These are phyloP conservation scores for Larimichthys polyactis DNA, from an alignment of 2,113 vertebrate species.

Conservation along the genomic window DNA sequence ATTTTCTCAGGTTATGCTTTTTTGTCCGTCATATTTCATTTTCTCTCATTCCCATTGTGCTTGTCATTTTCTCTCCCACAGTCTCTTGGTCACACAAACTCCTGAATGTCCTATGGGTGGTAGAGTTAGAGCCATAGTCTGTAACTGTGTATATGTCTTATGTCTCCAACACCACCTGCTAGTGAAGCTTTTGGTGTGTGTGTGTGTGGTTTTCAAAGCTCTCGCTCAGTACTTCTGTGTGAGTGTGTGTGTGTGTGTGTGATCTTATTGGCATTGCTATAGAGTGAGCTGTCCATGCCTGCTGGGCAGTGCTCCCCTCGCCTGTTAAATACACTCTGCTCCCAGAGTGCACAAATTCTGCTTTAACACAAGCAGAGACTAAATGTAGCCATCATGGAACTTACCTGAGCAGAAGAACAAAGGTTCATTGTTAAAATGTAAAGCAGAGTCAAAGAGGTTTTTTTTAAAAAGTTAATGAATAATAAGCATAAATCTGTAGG, in stretches of 20 bases:
- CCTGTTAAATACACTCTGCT: constrained; percentile 33
- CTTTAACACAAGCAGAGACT: constrained; percentile 5
- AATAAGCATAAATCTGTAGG: not conserved
- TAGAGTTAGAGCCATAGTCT: not conserved
- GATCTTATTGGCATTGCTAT: constrained; percentile 31
- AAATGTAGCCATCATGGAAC: not conserved
- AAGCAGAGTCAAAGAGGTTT: not conserved
- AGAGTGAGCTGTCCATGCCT: constrained; percentile 21
- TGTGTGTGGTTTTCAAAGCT: constrained; percentile 35
- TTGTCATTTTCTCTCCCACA: constrained; percentile 14
- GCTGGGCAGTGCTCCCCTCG: constrained; percentile 26
- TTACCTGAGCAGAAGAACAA: not conserved
- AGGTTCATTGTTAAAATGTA: not conserved
- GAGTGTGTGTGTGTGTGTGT: constrained; percentile 1
- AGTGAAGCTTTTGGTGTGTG: constrained; percentile 15
- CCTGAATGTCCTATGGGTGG: not conserved
- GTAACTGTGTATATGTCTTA: constrained; percentile 11
- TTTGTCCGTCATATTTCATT: constrained; percentile 15
- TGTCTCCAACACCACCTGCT: constrained; percentile 25
- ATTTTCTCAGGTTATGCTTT: constrained; percentile 29
- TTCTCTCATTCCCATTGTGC: constrained; percentile 20
- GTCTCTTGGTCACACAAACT: constrained; percentile 22
- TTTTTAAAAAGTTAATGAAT: no score
- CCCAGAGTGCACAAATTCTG: not conserved
- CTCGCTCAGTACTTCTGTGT: not conserved